Evolutionary conservation across 2,888 invertebrate species (phyloP).

Genomic region (Matsumyia berberina): DNA sequence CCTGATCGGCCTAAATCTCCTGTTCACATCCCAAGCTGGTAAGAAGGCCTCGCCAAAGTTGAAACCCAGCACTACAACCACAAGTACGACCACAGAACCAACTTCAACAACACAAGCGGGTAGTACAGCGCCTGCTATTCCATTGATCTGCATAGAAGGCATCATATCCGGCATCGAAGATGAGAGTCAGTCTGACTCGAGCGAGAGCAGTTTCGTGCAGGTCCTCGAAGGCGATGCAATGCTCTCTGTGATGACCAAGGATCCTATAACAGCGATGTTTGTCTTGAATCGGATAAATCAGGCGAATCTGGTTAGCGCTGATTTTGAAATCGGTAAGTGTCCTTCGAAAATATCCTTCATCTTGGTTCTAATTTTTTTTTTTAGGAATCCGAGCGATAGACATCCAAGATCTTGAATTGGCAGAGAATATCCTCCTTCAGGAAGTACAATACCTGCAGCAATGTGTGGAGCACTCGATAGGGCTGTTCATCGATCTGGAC

Average conservation of each 20-base stretch:
- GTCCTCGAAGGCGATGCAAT: constrained; percentile 83
- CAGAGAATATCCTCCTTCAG: constrained; percentile 82
- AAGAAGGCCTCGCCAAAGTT: constrained; percentile 58
- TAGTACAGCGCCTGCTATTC: constrained; percentile 78
- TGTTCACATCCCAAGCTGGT: constrained; percentile 59
- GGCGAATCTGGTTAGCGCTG: constrained; percentile 81
- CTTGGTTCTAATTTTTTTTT: not conserved
- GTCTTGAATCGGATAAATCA: constrained; percentile 83
- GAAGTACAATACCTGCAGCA: constrained; percentile 83
- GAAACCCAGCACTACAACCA: constrained; percentile 53
- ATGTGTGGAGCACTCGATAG: constrained; percentile 82
- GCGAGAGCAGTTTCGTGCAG: constrained; percentile 80
- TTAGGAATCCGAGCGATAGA: constrained; percentile 82
- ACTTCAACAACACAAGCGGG: constrained; percentile 43
- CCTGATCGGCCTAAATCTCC: constrained; percentile 47
- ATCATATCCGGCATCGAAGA: constrained; percentile 78
- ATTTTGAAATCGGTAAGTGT: constrained; percentile 83
- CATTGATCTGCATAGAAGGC: constrained; percentile 82
- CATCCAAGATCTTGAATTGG: constrained; percentile 79
- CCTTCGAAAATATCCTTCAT: not conserved
- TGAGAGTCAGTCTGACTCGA: constrained; percentile 76
- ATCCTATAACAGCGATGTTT: constrained; percentile 82
- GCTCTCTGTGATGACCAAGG: constrained; percentile 82
- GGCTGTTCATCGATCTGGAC: constrained; percentile 82
- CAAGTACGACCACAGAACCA: constrained; percentile 68